A percentile compares a stretch with the other conserved stretches of the same genome.
phyloP scores from a whole-genome alignment of 2,113 vertebrate genomes.

The Nymphicus hollandicus region DNA sequence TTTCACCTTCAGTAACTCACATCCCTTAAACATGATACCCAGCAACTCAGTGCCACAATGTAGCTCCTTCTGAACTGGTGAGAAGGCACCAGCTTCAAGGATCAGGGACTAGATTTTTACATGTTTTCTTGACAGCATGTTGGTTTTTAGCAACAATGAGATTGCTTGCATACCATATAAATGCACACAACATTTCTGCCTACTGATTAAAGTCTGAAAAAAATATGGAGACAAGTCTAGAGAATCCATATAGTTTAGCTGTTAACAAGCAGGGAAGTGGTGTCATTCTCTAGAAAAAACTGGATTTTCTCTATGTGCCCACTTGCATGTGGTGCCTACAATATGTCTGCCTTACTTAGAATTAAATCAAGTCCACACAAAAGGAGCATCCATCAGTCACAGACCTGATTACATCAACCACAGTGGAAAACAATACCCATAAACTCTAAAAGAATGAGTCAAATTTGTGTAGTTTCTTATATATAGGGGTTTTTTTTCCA shows the following conservation, averaged over 20 bases:
- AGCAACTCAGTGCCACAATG: background rate
- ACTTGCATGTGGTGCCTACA: background rate
- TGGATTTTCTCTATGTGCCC: background rate
- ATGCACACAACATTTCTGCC: background rate
- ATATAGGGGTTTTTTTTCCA: background rate
- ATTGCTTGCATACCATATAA: background rate
- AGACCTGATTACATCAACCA: background rate
- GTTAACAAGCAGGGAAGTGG: background rate
- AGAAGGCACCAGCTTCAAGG: background rate
- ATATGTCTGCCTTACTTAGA: background rate
- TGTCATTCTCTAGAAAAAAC: background rate
- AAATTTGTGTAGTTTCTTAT: background rate
- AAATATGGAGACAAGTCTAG: background rate
- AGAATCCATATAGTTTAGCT: background rate
- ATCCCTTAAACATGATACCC: background rate
- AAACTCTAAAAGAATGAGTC: background rate
- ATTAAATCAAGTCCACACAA: conserved; percentile 22
- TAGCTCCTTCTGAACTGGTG: background rate
- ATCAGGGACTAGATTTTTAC: background rate
- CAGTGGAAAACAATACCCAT: background rate
- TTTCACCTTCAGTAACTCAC: background rate
- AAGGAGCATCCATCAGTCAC: background rate
- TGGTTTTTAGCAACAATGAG: background rate
- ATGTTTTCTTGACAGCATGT: accelerated
- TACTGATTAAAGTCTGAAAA: background rate